Evolutionary conservation across 1,140 invertebrate genomes (phyloP), one percentile per base, ranked within the genome.

Genomic region (Plutomurus gul): DNA sequence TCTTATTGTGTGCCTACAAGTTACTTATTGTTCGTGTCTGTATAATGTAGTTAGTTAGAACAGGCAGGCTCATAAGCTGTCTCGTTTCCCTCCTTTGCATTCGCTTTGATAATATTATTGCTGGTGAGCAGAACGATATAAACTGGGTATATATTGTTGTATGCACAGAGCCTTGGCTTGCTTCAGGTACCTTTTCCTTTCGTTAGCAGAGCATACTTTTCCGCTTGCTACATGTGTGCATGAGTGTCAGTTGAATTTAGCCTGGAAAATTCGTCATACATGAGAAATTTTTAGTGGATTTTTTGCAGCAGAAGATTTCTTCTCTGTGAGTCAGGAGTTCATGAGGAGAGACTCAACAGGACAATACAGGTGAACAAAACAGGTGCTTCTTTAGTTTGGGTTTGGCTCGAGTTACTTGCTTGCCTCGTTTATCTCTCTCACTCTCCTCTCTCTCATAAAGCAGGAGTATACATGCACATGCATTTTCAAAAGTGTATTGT

Each of bases 341-440:
- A 65, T 33, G 16, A 65, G 27, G 56, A 65, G 27, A 65, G 25
- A 65, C 56, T 33, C 13, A 43, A 43, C n/a, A 43, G 16, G 27
- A 65, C 56, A 65, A 65, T n/a, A 33, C 56, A 65, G 56, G 56
- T 65, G 56, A 65, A 65, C 27, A 36, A 65, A 65, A 65, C 56
- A 65, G 56, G 56, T 65, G 56, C 56, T 65, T 65, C 56, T 60
- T 60, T 30, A 36, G 36, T 65, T 30, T 65, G 56, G 56, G 56
- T 65, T 65, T 65, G 56, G 56, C 56, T 65, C 13, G 20, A 65
- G 30, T n/a, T 30, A n/a, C 56, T 65, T 65, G 16, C 27, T 65
- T 49, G n/a, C n/a, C 11, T 33, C 36, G 11, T 33, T 33, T 30
- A 16, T 60, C 4, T 33, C n/a, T n/a, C n/a, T n/a, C n/a, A n/a